Conservation (phyloP, 2,888 invertebrate species). For the Gymnocheta viridis region DNA sequence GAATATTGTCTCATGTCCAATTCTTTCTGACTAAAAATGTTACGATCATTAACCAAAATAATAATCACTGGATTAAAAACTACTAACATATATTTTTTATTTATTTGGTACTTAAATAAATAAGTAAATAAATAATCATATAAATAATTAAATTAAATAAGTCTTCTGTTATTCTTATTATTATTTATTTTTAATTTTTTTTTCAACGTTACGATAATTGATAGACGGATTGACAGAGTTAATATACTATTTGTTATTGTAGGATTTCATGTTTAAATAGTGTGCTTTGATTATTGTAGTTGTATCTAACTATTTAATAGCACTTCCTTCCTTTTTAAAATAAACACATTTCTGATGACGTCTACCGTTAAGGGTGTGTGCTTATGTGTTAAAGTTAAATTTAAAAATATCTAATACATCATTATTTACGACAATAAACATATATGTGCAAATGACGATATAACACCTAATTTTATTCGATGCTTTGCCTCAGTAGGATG, state of each 20-base stretch:
- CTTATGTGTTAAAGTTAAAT: not conserved
- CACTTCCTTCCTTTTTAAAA: not conserved
- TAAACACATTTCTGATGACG: constrained; percentile 19
- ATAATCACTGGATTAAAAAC: no score
- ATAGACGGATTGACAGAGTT: not conserved
- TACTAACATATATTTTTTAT: no score
- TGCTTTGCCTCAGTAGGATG: not conserved
- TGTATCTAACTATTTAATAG: not conserved
- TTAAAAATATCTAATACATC: constrained; percentile 43
- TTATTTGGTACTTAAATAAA: no score
- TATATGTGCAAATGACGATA: not conserved
- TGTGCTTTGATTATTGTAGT: not conserved
- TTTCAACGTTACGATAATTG: not conserved
- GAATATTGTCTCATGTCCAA: no score
- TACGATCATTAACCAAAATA: no score
- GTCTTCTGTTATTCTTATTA: no score
- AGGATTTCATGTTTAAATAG: no score
- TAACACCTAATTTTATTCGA: not conserved
- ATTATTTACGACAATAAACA: constrained; percentile 22
- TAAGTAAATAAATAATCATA: no score
- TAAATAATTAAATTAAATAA: no score
- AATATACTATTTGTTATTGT: not conserved
- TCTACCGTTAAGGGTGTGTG: not conserved
- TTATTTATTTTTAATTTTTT: no score
- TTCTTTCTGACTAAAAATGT: no score